Percentiles rank a stretch among this genome's conserved stretches.
Evolutionary conservation across 2,888 invertebrate genomes (phyloP).

Genomic region (Ornithoptera priamus): DNA sequence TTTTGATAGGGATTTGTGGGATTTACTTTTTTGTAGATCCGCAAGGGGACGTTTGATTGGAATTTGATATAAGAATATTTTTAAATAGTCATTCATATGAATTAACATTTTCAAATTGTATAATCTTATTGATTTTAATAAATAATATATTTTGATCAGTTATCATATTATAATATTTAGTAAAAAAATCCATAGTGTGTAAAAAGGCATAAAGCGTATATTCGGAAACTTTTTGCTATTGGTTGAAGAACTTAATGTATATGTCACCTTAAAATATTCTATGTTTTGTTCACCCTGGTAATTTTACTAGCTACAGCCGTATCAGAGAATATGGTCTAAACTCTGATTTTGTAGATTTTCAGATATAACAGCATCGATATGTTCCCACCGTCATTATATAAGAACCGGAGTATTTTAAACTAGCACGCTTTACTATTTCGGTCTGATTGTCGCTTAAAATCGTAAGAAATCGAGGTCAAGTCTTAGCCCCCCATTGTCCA

Average conservation of each 20-base stretch:
- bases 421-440: not conserved
- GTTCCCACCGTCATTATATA: not conserved
- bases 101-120: not conserved
- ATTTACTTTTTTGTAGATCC: constrained; percentile 30
- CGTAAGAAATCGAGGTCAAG: too few species aligned
- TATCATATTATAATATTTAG: too few species aligned
- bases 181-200: too few species aligned
- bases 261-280: too few species aligned
- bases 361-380: not conserved
- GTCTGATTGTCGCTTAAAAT: not conserved
- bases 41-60: constrained; percentile 23
- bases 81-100: not conserved
- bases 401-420: not conserved
- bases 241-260: too few species aligned
- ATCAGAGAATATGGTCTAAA: too few species aligned
- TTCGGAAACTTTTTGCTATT: too few species aligned
- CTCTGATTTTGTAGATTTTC: not conserved
- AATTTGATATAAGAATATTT: constrained; percentile 25
- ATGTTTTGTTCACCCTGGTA: too few species aligned
- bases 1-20: constrained; percentile 46
- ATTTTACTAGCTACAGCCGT: not conserved
- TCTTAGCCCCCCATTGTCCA: not conserved
- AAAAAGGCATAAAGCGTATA: too few species aligned
- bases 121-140: not conserved
- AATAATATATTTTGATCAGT: too few species aligned